Conservation (phyloP, 30 jellyfish, hydroid and myxozoan genomes). For the Aurelia aurita region DNA sequence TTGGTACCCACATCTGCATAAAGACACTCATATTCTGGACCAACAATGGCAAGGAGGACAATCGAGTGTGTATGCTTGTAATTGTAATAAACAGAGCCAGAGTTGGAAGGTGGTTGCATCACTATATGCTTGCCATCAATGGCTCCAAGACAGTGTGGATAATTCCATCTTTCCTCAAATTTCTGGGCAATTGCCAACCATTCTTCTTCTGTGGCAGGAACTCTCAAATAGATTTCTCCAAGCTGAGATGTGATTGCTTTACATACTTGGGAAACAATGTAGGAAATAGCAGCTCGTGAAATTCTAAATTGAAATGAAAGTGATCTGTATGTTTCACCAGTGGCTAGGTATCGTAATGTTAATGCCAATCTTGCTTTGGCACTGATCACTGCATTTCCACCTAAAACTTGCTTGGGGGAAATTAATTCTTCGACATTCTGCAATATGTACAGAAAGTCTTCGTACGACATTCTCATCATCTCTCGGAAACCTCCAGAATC, state of each 20-base stretch:
- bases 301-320: not conserved
- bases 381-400: conserved; percentile 13
- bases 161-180: too few relatives aligned
- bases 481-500: conserved; percentile 24
- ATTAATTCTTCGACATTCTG: not conserved
- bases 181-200: not conserved
- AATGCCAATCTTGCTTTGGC: too few relatives aligned
- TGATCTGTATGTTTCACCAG: not conserved
- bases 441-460: not conserved
- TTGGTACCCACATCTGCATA: too few relatives aligned
- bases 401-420: conserved; percentile 5
- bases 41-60: conserved; percentile 24
- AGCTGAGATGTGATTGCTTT: not conserved
- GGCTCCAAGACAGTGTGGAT: too few relatives aligned
- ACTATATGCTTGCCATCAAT: too few relatives aligned
- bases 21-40: conserved; percentile 42
- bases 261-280: not conserved
- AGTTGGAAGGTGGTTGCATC: too few relatives aligned
- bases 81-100: too few relatives aligned
- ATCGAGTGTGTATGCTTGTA: conserved; percentile 8
- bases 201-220: not conserved
- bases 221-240: not conserved
- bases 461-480: too few relatives aligned
- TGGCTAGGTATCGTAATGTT: too few relatives aligned
- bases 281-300: conserved; percentile 12